Conservation (phyloP, 2,797 vertebrate species). For the Limosa lapponica region DNA sequence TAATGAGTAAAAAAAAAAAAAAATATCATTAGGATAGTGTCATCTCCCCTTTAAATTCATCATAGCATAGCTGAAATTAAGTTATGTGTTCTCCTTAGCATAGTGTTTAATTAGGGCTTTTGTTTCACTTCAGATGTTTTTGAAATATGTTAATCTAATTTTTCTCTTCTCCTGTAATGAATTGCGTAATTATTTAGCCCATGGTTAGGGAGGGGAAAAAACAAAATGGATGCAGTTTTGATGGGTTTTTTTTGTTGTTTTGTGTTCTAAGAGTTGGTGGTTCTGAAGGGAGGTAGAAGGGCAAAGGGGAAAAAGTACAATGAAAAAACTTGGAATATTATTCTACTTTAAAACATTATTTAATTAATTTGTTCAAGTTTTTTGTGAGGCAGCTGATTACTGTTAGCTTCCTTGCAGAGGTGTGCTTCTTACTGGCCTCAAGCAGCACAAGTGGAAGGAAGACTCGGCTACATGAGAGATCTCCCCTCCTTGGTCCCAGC, state of each 20-base stretch:
- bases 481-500: neutral
- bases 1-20: neutral
- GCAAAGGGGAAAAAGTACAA: neutral
- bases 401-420: neutral
- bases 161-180: neutral
- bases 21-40: constrained; percentile 1
- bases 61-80: neutral
- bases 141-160: neutral
- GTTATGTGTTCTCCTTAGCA: neutral
- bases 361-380: neutral
- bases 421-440: neutral
- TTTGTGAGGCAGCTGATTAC: neutral
- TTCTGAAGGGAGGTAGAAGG: neutral
- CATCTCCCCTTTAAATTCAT: constrained; percentile 12
- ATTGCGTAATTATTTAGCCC: neutral
- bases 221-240: neutral
- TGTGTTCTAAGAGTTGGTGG: neutral
- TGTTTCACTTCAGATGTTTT: neutral
- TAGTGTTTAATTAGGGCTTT: neutral
- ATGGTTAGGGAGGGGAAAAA: neutral
- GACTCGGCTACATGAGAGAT: neutral
- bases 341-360: neutral
- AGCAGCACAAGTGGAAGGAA: neutral
- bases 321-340: neutral
- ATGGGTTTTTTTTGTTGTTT: neutral